These are phyloP conservation scores for Pycnonotus jocosus DNA, from an alignment of 2,113 vertebrate genomes.

Conservation along the genomic window DNA sequence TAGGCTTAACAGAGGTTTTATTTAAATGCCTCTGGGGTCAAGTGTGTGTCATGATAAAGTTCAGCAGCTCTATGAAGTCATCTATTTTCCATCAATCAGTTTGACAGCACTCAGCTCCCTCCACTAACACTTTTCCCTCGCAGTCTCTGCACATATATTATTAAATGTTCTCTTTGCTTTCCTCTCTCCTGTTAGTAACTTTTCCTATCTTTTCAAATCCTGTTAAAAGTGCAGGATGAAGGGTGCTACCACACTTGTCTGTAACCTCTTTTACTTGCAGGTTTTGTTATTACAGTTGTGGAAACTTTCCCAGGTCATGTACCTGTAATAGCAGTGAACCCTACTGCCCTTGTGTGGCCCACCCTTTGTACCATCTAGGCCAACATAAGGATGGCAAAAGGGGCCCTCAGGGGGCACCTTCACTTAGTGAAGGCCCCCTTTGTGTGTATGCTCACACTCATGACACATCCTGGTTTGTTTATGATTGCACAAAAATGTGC, in stretches of 20 bases:
- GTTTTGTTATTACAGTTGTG: background rate
- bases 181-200: background rate
- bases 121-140: background rate
- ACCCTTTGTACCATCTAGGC: background rate
- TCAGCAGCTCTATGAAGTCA: background rate
- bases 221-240: background rate
- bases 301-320: background rate
- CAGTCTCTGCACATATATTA: background rate
- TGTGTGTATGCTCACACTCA: background rate
- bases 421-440: rapidly evolving
- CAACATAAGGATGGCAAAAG: background rate
- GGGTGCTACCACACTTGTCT: background rate
- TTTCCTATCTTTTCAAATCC: background rate
- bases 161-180: background rate
- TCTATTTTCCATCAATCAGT: background rate
- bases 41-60: background rate
- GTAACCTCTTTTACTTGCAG: background rate
- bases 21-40: background rate
- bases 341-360: background rate
- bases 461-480: background rate
- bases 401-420: background rate
- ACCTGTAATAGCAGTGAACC: background rate
- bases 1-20: background rate
- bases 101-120: background rate
- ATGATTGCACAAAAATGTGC: background rate